Conservation (phyloP, 2,797 vertebrate species). For the Lophius americanus region DNA sequence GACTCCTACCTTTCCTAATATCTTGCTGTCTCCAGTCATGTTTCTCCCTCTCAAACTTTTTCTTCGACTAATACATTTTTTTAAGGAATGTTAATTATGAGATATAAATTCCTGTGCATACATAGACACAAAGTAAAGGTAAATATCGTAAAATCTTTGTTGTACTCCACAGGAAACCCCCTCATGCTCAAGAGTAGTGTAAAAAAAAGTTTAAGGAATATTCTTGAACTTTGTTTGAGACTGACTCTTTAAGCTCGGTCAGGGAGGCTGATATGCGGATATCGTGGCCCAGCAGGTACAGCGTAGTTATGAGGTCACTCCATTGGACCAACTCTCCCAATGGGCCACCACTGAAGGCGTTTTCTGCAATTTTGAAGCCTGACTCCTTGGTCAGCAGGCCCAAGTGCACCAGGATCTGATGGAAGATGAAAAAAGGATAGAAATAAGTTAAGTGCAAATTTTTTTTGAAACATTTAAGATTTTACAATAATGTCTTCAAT, state of each 20-base stretch:
- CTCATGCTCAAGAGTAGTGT: too few relatives aligned
- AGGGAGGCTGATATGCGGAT: constrained; percentile 97
- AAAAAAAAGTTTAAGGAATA: too few relatives aligned
- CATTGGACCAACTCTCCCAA: constrained; percentile 98
- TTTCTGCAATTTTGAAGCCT: constrained; percentile 98
- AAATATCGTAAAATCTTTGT: too few relatives aligned
- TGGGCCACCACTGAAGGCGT: constrained; percentile 97
- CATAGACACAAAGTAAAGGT: too few relatives aligned
- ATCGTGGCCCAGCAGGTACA: constrained; percentile 98
- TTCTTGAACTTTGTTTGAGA: background rate
- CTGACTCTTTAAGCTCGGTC: constrained; percentile 99
- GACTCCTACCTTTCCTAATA: too few relatives aligned
- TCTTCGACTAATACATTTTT: too few relatives aligned
- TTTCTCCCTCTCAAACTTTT: too few relatives aligned
- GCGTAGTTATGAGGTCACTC: constrained; percentile 98
- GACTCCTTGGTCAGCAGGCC: constrained; percentile 98
- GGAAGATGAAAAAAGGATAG: background rate
- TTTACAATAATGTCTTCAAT: too few relatives aligned
- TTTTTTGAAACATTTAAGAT: background rate
- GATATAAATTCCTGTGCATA: too few relatives aligned
- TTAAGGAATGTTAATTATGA: too few relatives aligned
- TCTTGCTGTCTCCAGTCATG: too few relatives aligned
- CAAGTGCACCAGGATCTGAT: constrained; percentile 94
- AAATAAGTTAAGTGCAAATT: background rate
- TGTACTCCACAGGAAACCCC: too few relatives aligned